Base-by-base conservation (phyloP, 2,888 invertebrate genomes). In the Saturnia japonica region DNA sequence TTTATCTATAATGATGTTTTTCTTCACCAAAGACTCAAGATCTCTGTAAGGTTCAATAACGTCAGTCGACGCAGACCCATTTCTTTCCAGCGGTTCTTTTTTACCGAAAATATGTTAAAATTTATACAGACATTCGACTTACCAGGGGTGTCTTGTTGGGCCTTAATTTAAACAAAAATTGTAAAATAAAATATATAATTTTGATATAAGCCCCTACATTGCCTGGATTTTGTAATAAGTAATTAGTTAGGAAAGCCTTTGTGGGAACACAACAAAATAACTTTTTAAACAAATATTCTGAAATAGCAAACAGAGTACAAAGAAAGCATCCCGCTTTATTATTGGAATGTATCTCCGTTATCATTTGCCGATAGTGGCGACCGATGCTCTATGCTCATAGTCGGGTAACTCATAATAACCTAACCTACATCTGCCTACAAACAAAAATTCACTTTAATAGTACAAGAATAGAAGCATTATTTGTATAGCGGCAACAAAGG, bases 321-420 rank as follows among this genome's bases (percentile, higher is more conserved):
- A 90, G 92, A 92, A 92, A 93, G 91, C 83, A 75, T 71, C 75
- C 78, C 80, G 80, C 81, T 81, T 85, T 88, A 89, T 89, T 91
- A 91, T 88, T 90, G 91, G 88, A 89, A 90, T 88, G 88, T 88
- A 87, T 88, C 85, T 83, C 83, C 72, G 84, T 91, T 93, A 93
- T 93, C 93, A 83, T 74, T 77, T 71, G 47, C 76, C 81, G 93
- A 93, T 93, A 93, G 82, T 80, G 80, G 78, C 87, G 91, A 85
- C 90, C 90, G 85, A 83, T 81, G 87, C 82, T 84, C 83, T 77
- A 80, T 77, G 74, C 70, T 73, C 74, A 74, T 68, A 62, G 70
- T 14, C 75, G 68, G 19, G 9, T 62, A 72, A 78, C n/a, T n/a
- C n/a, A n/a, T 69, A 85, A 86, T 76, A 78, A 73, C 80, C 54